Evolutionary conservation across 2,888 invertebrate species (phyloP).

Genomic region (Unio pictorum): DNA sequence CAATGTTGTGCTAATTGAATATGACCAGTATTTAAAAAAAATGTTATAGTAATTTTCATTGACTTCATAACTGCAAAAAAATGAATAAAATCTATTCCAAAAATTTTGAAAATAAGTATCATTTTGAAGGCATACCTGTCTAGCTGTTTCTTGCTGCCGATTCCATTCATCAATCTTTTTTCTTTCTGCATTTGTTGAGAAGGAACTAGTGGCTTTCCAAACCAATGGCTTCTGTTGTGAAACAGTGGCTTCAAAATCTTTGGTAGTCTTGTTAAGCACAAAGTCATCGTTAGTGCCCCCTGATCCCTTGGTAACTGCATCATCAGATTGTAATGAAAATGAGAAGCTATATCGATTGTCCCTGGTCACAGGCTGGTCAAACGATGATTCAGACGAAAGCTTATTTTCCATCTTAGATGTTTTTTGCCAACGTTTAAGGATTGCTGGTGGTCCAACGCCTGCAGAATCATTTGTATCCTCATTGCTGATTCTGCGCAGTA

Average conservation of each 20-base stretch:
- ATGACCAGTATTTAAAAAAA: no score
- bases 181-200: neutral
- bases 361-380: slow-evolving; percentile 22
- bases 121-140: slow-evolving; percentile 38
- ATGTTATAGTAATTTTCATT: no score
- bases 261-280: slow-evolving; percentile 24
- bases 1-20: no score
- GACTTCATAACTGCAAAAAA: no score
- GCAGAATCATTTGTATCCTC: slow-evolving; percentile 14
- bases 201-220: slow-evolving; percentile 1
- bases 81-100: neutral
- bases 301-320: slow-evolving; percentile 11
- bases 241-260: slow-evolving; percentile 26
- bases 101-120: neutral
- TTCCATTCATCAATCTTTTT: slow-evolving; percentile 51
- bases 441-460: slow-evolving; percentile 54
- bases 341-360: slow-evolving; percentile 39
- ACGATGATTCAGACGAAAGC: slow-evolving; percentile 7
- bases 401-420: slow-evolving; percentile 45
- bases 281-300: slow-evolving; percentile 31
- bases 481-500: slow-evolving; percentile 11
- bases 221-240: slow-evolving; percentile 12
- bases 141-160: slow-evolving; percentile 46
- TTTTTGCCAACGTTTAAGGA: slow-evolving; percentile 57
- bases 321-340: slow-evolving; percentile 25